Percentiles rank a stretch among this genome's conserved stretches.
These are phyloP conservation scores for Lateolabrax maculatus DNA, from an alignment of 2,797 vertebrate species.

Conservation along the genomic window DNA sequence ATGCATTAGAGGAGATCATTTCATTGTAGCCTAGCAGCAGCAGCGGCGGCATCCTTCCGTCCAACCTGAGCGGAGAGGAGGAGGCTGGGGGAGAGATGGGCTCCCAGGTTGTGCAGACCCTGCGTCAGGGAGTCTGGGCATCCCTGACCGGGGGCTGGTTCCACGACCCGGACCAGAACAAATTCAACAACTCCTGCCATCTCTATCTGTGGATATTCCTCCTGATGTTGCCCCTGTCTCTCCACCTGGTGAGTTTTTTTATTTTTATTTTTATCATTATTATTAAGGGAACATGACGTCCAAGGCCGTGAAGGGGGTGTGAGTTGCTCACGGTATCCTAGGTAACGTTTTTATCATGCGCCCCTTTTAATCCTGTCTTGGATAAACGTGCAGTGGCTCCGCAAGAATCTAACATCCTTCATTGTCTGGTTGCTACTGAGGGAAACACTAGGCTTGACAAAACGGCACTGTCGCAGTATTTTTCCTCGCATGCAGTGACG, in stretches of 20 bases:
- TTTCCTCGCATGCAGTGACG: conserved; percentile 72
- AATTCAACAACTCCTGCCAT: conserved; percentile 97
- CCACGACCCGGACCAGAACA: conserved; percentile 95
- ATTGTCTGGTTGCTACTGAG: conserved; percentile 37
- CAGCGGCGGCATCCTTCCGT: conserved; percentile 71
- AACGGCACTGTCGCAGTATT: conserved; percentile 82
- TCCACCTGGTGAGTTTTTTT: conserved; percentile 95
- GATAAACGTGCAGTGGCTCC: conserved; percentile 27
- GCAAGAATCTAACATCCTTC: not conserved
- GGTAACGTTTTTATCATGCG: conserved; percentile 32
- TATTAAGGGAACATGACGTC: conserved; percentile 56
- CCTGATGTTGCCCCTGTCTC: conserved; percentile 92
- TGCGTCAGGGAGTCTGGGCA: conserved; percentile 97
- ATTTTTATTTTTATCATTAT: no score
- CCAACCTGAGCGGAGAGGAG: conserved; percentile 76
- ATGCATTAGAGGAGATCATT: conserved; percentile 70
- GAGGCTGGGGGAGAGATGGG: conserved; percentile 85
- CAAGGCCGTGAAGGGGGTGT: conserved; percentile 72
- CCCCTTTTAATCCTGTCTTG: conserved; percentile 4
- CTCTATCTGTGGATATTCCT: conserved; percentile 98
- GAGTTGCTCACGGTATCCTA: conserved; percentile 31
- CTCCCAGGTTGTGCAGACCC: conserved; percentile 93
- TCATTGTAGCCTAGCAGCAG: conserved; percentile 80
- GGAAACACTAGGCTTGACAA: conserved; percentile 7
- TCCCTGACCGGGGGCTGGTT: conserved; percentile 97